Evolutionary conservation across 1,140 invertebrate genomes (phyloP), one percentile per base, ranked within the genome.

Genomic region (Atta cephalotes): DNA sequence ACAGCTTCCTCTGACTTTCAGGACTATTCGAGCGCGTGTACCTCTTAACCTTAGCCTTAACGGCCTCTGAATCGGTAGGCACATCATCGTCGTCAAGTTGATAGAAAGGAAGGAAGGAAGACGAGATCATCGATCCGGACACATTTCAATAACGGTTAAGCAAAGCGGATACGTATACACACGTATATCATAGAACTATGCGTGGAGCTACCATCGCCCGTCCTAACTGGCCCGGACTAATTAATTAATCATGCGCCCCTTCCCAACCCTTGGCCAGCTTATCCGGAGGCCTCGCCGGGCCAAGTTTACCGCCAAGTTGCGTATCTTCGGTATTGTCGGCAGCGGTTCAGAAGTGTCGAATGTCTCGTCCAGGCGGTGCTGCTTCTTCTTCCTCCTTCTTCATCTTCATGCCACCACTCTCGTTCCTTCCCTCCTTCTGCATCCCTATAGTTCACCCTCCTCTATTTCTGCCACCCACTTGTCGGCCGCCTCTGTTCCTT

Each of bases 161-260:
- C 58, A 80, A 81, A 76, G 65, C 76, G 70, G 58, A 74, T 82
- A 80, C 78, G 31, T 72, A 45, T 53, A 80, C 71, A 21, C 66
- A 71, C 53, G 31, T 85, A 76, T 63, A 84, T 45, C 71, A 45
- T 58, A 58, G 16, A 71, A 68, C 56, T 78, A 31, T 78, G 88
- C 68, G 79, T 70, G 31, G 63, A 81, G 58, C 86, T 62, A 82
- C 85, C 39, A 76, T 70, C 92, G 80, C 72, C 91, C 91, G 87
- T 93, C 89, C 91, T 93, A 94, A 94, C 93, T 94, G 93, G 93
- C 92, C 94, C 89, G 86, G 92, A 90, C 94, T 95, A 95, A 95
- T 95, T 95, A 95, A 95, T 95, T 95, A 95, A 95, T 95, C 94
- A 95, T 94, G 93, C 92, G 78, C 62, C 82, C 80, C 68, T 89